Percentiles rank a stretch among this genome's conserved stretches.
Conservation (phyloP, 2,797 vertebrate genomes). For the Valencia hispanica region DNA sequence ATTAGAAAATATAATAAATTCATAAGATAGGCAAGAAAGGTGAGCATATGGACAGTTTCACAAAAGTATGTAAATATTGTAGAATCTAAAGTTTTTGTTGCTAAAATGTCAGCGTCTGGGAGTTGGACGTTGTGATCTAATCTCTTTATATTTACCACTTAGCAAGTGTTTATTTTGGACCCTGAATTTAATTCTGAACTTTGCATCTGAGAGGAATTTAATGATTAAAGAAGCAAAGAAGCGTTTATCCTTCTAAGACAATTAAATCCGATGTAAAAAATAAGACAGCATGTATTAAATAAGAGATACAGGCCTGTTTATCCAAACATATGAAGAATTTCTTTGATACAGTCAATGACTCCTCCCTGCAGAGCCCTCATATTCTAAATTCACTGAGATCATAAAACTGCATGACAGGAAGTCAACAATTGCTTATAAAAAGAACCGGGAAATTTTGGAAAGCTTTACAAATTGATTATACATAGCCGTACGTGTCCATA, state of each 20-base stretch:
- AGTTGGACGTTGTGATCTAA: neutral
- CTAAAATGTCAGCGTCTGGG: neutral
- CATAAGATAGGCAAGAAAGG: neutral
- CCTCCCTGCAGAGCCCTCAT: constrained; percentile 14
- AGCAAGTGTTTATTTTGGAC: neutral
- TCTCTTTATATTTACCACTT: constrained; percentile 2
- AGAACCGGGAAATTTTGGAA: constrained; percentile 12
- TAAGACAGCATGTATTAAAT: constrained; percentile 6
- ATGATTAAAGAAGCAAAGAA: neutral
- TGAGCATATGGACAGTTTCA: neutral
- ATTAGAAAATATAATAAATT: neutral
- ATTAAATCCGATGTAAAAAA: constrained; percentile 11
- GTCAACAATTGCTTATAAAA: constrained; percentile 20
- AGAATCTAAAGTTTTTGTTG: neutral
- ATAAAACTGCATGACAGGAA: constrained; percentile 28
- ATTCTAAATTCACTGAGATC: constrained; percentile 16
- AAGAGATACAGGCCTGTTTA: neutral
- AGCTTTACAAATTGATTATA: constrained; percentile 49
- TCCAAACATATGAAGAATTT: constrained; percentile 3
- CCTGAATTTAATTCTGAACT: neutral
- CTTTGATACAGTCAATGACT: constrained; percentile 1
- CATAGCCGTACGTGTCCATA: constrained; percentile 35
- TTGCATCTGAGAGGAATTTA: neutral
- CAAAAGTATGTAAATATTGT: neutral
- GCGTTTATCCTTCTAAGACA: neutral